Base-by-base conservation (phyloP, 2,797 vertebrate species). In the Vespertilio murinus region DNA sequence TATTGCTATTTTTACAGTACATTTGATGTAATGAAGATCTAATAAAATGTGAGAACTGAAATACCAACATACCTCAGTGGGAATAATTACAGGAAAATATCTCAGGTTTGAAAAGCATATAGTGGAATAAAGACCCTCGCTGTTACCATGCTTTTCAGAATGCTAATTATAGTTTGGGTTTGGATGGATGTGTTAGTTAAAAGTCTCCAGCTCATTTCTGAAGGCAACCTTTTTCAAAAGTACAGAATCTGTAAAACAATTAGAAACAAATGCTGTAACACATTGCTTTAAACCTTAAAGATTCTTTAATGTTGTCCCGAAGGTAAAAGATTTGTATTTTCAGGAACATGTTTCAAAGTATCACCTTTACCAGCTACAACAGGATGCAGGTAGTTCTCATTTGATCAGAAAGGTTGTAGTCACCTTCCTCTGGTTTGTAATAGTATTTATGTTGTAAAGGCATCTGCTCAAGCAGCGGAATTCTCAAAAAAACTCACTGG, bases 301-400 rank as follows among this genome's bases (percentile, higher is more conserved):
- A 91, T 84, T 97, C 94, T 92, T 97, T 88, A 89, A 96, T 96
- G 61, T 56, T 96, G 65, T 95, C 88, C 88, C 92, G 96, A 73
- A 90, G 83, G 79, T 35, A 22, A 69, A 28, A 85, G 6, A 85
- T 97, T 96, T 97, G 64, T 91, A 95, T 96, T 97, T 97, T 96
- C 90, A 87, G 96, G 96, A 80, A 86, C 81, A 97, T 69, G 49
- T 96, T 74, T 82, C 16, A 78, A 85, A 91, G 28, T 81, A 95
- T 97, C 95, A 83, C 77, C 42, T 47, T 93, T 97, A 96, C 67
- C 83, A 71, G 93, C 67, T 94, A 88, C 83, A 93, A 65, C 5
- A 92, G 73, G 78, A 92, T 64, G 71, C 71, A 64, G 75, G 90
- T 92, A 93, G 28, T 65, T 96, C 80, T 96, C 28, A 90, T 96